Base-by-base conservation (phyloP, 2,888 invertebrate species). In the Drosophila meridiana region DNA sequence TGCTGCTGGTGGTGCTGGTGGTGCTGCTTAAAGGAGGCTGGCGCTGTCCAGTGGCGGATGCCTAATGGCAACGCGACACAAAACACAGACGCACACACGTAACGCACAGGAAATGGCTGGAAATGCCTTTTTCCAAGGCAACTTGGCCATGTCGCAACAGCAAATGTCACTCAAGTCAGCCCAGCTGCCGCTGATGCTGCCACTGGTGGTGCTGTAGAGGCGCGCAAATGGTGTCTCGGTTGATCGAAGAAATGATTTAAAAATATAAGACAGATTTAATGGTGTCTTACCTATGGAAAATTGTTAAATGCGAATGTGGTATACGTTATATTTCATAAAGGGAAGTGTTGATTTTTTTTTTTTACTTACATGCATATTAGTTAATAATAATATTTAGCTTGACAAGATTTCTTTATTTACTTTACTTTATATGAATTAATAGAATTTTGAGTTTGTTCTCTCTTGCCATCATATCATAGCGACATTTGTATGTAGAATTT, bases 31-130 rank as follows among this genome's bases (percentile, higher is more conserved):
- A 36, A 36, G 56, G 38, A 28, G 56, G 38, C 43, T 13, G 52
- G 4, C 32, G 69, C 57, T 84, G 87, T 75, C 90, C 85, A 84
- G 85, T 59, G 60, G 85, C 82, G 88, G 89, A 84, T 71, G 90
- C 82, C 57, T 89, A 84, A 87, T 87, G 85, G 90, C 87, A 87
- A 62, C 87, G 85, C 88, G 88, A 72, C 89, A 82, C 75, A 78
- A 69, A 69, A 75, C 69, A 71, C 69, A 73, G 40, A 68, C 73
- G 62, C 69, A 69, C 53, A 53, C 52, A 77, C 67, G 56, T 38
- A 73, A 53, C 56, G 38, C 65, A 52, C 74, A 82, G 83, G 83
- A 83, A 84, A 87, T 84, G 74, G 73, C 69, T 77, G 79, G 59
- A 87, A 82, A 84, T 77, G 79, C 79, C 79, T 66, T 80, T 82